Conservation (phyloP, 2,797 vertebrate species). For the Amniataba percoides region DNA sequence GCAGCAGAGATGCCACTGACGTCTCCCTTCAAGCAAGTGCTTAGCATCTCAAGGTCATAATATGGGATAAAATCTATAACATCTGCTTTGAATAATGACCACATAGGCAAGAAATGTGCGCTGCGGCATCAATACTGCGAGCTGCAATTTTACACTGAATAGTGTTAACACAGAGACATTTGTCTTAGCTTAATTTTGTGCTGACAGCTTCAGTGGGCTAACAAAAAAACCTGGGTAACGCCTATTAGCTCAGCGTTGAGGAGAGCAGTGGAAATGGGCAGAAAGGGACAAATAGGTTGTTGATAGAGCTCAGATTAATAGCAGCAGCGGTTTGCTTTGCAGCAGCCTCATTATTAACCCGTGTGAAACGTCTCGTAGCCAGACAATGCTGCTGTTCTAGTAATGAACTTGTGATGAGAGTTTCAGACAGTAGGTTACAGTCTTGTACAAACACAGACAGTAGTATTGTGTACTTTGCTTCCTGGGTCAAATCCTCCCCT, state of each 20-base stretch:
- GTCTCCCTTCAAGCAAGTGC: constrained; percentile 76
- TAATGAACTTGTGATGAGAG: constrained; percentile 76
- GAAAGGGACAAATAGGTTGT: constrained; percentile 65
- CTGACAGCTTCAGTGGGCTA: constrained; percentile 68
- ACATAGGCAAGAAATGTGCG: constrained; percentile 81
- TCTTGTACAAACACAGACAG: constrained; percentile 60
- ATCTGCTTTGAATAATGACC: constrained; percentile 85
- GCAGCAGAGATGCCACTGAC: constrained; percentile 78
- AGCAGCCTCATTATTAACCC: constrained; percentile 45
- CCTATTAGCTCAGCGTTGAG: constrained; percentile 52
- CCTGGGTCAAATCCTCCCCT: constrained; percentile 29
- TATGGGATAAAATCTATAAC: constrained; percentile 82
- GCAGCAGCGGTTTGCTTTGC: constrained; percentile 53
- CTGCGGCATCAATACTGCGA: constrained; percentile 69
- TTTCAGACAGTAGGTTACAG: constrained; percentile 47
- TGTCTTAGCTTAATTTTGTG: constrained; percentile 74
- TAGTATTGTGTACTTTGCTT: constrained; percentile 57
- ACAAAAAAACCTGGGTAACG: constrained; percentile 36
- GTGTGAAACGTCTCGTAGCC: constrained; percentile 41
- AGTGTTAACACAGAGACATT: constrained; percentile 71
- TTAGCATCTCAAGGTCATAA: constrained; percentile 83
- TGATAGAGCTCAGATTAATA: constrained; percentile 68
- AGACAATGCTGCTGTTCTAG: constrained; percentile 24
- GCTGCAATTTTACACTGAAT: constrained; percentile 70
- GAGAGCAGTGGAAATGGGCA: constrained; percentile 34